Evolutionary conservation across 2,888 invertebrate genomes (phyloP).

Genomic region (Epistrophe eligans): DNA sequence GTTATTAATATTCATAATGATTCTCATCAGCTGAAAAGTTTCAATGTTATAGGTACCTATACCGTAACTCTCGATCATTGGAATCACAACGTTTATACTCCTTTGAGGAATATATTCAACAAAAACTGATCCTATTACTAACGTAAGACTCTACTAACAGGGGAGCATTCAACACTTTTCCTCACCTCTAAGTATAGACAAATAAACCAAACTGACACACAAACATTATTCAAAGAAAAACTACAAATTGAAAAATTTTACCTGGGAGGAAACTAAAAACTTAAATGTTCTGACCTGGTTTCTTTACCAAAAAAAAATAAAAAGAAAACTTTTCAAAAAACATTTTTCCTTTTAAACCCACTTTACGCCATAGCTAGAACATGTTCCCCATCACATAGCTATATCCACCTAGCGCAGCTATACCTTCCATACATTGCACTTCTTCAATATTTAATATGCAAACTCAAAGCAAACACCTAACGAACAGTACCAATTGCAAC

Average conservation of each 20-base stretch:
- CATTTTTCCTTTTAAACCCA: constrained; percentile 53
- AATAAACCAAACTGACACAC: constrained; percentile 48
- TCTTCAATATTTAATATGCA: constrained; percentile 74
- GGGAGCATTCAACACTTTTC: constrained; percentile 47
- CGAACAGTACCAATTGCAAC: constrained; percentile 74
- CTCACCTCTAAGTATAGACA: constrained; percentile 37
- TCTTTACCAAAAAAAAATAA: constrained; percentile 24
- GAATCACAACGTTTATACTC: not conserved
- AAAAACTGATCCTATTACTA: constrained; percentile 31
- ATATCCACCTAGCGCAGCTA: no score
- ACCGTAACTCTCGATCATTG: constrained; percentile 7
- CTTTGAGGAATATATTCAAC: constrained; percentile 12
- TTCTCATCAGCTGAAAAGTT: constrained; percentile 4
- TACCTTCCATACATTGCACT: constrained; percentile 30
- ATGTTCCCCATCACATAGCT: not conserved
- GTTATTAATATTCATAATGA: constrained; percentile 7
- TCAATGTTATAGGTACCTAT: not conserved
- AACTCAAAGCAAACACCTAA: constrained; percentile 75
- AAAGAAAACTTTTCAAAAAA: constrained; percentile 42
- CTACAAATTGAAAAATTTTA: constrained; percentile 68
- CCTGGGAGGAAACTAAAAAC: constrained; percentile 60
- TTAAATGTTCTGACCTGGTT: constrained; percentile 66
- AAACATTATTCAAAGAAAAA: constrained; percentile 40
- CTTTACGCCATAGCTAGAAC: constrained; percentile 30
- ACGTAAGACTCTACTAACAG: constrained; percentile 29